Evolutionary conservation across 2,888 invertebrate species (phyloP).

Genomic region (Fissipunctia ypsillon): DNA sequence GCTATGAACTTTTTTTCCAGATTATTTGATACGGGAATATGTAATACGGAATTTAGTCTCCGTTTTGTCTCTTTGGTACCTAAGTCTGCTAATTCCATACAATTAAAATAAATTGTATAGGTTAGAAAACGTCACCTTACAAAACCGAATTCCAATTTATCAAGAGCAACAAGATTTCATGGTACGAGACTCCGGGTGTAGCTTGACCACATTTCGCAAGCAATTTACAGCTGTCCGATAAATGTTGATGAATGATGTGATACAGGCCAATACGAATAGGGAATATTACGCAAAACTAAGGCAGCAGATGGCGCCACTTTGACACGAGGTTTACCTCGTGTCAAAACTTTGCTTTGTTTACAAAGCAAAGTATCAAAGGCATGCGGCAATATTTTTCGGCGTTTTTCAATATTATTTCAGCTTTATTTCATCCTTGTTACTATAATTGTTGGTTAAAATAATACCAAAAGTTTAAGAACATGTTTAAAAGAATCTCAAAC

Average conservation of each 20-base stretch:
- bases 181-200: background rate
- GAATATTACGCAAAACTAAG: too few relatives aligned
- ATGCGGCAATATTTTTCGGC: too few relatives aligned
- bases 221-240: constrained; percentile 10
- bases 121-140: background rate
- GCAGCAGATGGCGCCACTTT: too few relatives aligned
- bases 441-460: too few relatives aligned
- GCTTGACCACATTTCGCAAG: constrained; percentile 17
- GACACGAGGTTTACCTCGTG: too few relatives aligned
- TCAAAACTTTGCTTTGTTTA: too few relatives aligned
- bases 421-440: too few relatives aligned
- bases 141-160: constrained; percentile 1
- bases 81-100: background rate
- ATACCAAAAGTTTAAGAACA: too few relatives aligned
- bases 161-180: background rate
- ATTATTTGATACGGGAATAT: background rate
- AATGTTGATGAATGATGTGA: constrained; percentile 18
- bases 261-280: background rate
- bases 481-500: too few relatives aligned
- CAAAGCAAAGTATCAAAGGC: too few relatives aligned
- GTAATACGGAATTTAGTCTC: background rate
- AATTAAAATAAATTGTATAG: background rate
- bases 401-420: too few relatives aligned
- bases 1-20: background rate
- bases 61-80: background rate